Conservation (phyloP, 2,888 invertebrate species). For the Oscheius myriophilus region DNA sequence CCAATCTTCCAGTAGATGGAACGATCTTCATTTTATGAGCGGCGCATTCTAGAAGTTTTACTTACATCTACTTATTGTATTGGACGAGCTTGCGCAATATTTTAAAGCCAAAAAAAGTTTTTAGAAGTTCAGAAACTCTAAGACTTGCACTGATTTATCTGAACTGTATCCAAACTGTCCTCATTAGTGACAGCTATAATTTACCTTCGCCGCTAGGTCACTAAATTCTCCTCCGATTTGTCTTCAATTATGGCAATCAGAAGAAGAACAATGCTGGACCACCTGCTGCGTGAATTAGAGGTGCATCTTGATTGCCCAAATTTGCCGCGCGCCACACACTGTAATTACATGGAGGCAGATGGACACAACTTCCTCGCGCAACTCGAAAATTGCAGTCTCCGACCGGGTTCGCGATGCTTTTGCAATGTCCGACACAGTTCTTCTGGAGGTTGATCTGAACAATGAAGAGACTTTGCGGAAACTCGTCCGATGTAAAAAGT, state of each 20-base stretch:
- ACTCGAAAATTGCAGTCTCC: constrained; percentile 71
- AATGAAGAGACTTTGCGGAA: constrained; percentile 72
- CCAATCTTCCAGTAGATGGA: no score
- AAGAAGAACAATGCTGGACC: constrained; percentile 22
- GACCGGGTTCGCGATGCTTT: constrained; percentile 75
- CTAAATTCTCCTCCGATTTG: no score
- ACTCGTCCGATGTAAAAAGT: constrained; percentile 60
- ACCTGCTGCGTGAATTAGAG: constrained; percentile 29
- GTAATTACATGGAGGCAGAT: constrained; percentile 27
- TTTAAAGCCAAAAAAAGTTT: no score
- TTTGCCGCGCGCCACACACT: constrained; percentile 28
- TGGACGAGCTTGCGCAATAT: no score
- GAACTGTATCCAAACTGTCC: no score
- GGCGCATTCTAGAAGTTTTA: no score
- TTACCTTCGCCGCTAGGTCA: no score
- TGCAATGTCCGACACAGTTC: constrained; percentile 73
- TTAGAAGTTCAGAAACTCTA: no score
- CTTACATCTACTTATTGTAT: no score
- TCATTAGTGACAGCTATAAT: no score
- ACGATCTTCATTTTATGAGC: no score
- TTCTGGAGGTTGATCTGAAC: constrained; percentile 76
- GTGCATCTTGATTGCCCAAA: constrained; percentile 25
- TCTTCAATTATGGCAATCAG: constrained; percentile 23
- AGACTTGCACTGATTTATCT: no score
- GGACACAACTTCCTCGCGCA: constrained; percentile 13